Evolutionary conservation across 2,888 invertebrate species (phyloP).

Genomic region (Colletes collaris): DNA sequence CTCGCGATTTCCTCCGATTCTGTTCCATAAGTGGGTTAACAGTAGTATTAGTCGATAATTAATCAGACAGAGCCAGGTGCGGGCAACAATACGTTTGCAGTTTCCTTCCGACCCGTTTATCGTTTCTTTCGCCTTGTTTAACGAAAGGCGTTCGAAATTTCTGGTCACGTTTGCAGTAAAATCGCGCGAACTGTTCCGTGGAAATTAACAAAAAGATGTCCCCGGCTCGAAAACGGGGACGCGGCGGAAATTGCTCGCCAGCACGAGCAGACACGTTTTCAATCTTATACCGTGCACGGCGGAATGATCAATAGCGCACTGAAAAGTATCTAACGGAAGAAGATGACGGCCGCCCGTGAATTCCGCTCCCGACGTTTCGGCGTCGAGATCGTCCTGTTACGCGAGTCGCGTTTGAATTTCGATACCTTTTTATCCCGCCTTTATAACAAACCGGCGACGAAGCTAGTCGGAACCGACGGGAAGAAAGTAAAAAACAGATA

Average conservation of each 20-base stretch:
- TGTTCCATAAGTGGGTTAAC: no score
- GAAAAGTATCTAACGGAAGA: slow-evolving; percentile 32
- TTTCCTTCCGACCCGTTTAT: not conserved
- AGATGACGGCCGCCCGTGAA: not conserved
- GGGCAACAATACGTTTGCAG: no score
- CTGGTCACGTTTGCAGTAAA: slow-evolving; percentile 15
- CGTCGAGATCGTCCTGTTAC: slow-evolving; percentile 54
- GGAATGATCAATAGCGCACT: slow-evolving; percentile 48
- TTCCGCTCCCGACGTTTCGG: slow-evolving; percentile 49
- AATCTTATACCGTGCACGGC: slow-evolving; percentile 41
- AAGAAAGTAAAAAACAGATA: slow-evolving; percentile 4
- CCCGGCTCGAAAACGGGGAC: slow-evolving; percentile 12
- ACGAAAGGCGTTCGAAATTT: not conserved
- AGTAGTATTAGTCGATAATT: slow-evolving; percentile 18
- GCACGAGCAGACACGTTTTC: slow-evolving; percentile 42
- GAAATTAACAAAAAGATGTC: slow-evolving; percentile 34
- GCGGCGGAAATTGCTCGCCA: slow-evolving; percentile 23
- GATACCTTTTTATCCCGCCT: slow-evolving; percentile 30
- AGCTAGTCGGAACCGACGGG: not conserved
- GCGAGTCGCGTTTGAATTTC: slow-evolving; percentile 61
- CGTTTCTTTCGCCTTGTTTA: not conserved
- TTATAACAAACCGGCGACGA: slow-evolving; percentile 17
- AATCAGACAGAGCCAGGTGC: not conserved
- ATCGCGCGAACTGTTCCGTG: not conserved
- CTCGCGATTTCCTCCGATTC: no score